Base-by-base conservation (phyloP, 1,140 invertebrate species). In the Galendromus occidentalis region DNA sequence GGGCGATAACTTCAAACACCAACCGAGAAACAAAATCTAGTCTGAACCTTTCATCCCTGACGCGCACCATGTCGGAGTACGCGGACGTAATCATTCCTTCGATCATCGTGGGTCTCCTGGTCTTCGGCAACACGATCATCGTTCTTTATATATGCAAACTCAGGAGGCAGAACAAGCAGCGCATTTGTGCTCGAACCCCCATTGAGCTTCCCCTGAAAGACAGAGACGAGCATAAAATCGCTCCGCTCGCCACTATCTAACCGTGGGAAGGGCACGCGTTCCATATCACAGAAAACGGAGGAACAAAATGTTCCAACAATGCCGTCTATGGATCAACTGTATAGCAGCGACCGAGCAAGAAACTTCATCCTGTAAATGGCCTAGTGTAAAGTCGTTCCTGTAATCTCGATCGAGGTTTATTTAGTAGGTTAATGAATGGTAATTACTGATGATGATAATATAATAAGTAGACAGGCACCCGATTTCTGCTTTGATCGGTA, bases 21-120 rank as follows among this genome's bases (percentile, higher is more conserved):
- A 59, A 33, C 25, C 51, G 51, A 59, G 25, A 25, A 33, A 22
- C 25, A 2, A 59, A 25, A 33, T 59, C 25, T 25, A 29, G 25
- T 59, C 33, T 33, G 25, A 29, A 25, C 25, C 33, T 59, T 14
- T 1, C 25, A 17, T 59, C 51, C 17, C 51, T 59, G 22, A 29
- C 51, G 25, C 51, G 51, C 51, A 59, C 22, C 51, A 59, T 59
- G 51, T 59, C 51, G 51, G 51, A 59, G 51, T 59, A 59, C 51
- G 51, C 51, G 22, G 51, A 59, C 51, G 1, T 59, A 17, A 59
- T 59, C 33, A 25, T 59, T 59, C 51, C 51, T 14, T 59, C 51
- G 33, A 59, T 59, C 33, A 25, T 59, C 33, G 51, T 59, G 25
- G 25, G 51, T 22, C 51, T 59, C 25, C 51, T 59, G 14, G 14